phyloP scores from a whole-genome alignment of 2,113 vertebrate species.

The Arvicanthis niloticus region DNA sequence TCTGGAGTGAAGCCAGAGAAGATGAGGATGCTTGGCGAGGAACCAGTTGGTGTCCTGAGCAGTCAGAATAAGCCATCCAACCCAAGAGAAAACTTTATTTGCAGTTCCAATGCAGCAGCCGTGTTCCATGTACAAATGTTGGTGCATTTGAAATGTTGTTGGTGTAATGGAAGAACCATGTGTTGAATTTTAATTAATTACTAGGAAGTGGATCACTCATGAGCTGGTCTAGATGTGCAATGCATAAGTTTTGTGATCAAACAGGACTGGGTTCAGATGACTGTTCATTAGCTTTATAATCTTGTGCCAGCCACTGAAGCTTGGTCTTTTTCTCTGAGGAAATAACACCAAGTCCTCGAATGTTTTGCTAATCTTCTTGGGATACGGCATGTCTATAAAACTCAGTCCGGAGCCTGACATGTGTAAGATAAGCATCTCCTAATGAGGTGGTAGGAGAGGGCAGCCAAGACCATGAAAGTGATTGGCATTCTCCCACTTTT shows the following conservation, averaged over 20 bases:
- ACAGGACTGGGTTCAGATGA: neutral
- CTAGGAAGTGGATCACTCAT: neutral
- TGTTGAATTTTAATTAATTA: neutral
- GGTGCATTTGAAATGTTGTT: neutral
- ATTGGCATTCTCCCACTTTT: neutral
- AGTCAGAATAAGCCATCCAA: neutral
- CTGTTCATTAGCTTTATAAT: neutral
- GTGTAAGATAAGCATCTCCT: neutral
- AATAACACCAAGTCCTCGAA: neutral
- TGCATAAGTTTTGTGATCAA: neutral
- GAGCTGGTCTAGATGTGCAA: neutral
- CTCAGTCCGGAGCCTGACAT: neutral
- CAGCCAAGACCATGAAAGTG: neutral
- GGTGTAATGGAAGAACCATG: neutral
- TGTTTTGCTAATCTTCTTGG: neutral
- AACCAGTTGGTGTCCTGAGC: neutral
- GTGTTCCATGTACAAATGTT: neutral
- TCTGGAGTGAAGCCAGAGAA: neutral
- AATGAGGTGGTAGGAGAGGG: neutral
- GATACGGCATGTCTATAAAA: fast-evolving
- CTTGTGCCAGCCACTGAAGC: neutral
- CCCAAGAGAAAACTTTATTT: neutral
- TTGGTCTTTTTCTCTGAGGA: neutral
- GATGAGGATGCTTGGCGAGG: neutral
- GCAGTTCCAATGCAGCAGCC: neutral